A percentile compares a stretch with the other conserved stretches of the same genome.
These are phyloP conservation scores for Antitype chi DNA, from an alignment of 2,888 invertebrate genomes.

Conservation along the genomic window DNA sequence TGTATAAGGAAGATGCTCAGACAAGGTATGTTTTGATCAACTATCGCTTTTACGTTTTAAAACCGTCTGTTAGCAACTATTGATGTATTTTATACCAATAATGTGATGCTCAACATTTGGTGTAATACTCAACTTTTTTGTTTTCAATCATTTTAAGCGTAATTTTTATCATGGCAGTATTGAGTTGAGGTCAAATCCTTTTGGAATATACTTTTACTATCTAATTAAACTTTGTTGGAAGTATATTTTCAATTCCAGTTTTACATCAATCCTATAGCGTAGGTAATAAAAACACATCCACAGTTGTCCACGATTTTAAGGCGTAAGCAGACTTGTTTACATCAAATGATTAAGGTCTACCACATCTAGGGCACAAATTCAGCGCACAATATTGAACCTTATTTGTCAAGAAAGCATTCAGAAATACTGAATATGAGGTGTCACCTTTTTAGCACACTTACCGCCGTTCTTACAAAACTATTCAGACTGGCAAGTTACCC, in stretches of 20 bases:
- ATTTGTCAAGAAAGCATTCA: conserved; percentile 36
- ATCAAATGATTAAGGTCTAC: conserved; percentile 36
- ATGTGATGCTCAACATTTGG: conserved; percentile 26
- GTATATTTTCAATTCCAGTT: not conserved
- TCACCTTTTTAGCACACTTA: not conserved
- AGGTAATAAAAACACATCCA: conserved; percentile 24
- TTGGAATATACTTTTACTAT: not conserved
- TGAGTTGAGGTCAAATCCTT: conserved; percentile 2
- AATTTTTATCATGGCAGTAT: conserved; percentile 51
- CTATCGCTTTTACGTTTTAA: conserved; percentile 14
- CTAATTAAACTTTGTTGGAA: conserved; percentile 5
- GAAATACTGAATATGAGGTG: not conserved
- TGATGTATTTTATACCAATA: conserved; percentile 34
- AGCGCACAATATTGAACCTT: conserved; percentile 56
- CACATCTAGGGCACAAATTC: conserved; percentile 27
- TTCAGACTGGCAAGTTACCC: conserved; percentile 18
- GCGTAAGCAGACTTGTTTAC: conserved; percentile 41
- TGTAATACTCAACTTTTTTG: conserved; percentile 20
- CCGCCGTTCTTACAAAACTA: not conserved
- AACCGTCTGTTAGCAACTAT: conserved; percentile 25
- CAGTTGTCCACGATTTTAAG: conserved; percentile 28
- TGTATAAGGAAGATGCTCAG: conserved; percentile 16
- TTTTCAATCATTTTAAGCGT: conserved; percentile 38
- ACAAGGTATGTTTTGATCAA: conserved; percentile 25
- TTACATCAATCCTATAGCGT: not conserved